These are phyloP conservation scores for Leptopilina clavipes DNA, from an alignment of 1,140 invertebrate species.

Conservation along the genomic window DNA sequence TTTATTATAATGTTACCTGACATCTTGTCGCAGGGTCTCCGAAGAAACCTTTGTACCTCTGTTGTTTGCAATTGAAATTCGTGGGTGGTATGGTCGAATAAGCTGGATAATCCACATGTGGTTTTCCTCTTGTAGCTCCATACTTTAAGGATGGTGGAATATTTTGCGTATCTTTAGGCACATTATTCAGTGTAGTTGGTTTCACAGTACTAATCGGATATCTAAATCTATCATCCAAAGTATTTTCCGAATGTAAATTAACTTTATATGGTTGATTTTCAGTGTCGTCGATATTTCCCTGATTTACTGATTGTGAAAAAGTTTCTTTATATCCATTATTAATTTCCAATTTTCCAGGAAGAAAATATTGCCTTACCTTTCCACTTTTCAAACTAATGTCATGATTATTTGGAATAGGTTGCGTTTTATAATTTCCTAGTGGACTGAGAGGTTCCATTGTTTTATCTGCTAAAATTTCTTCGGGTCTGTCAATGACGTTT, in stretches of 20 bases:
- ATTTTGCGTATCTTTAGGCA: conserved; percentile 40
- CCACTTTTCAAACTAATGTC: conserved; percentile 47
- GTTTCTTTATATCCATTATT: conserved; percentile 50
- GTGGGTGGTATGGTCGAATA: conserved; percentile 85
- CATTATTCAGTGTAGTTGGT: conserved; percentile 47
- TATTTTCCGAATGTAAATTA: conserved; percentile 59
- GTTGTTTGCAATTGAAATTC: conserved; percentile 87
- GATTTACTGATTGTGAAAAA: conserved; percentile 30
- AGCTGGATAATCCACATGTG: conserved; percentile 89
- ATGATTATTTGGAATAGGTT: conserved; percentile 36
- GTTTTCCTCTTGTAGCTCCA: conserved; percentile 83
- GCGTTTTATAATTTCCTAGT: conserved; percentile 43
- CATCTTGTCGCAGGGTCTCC: conserved; percentile 90
- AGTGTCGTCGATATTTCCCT: conserved; percentile 45
- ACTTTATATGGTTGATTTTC: conserved; percentile 59
- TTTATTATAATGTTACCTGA: conserved; percentile 77
- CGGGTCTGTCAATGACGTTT: conserved; percentile 53
- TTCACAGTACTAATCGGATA: conserved; percentile 50
- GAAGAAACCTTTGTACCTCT: conserved; percentile 93
- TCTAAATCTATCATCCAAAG: conserved; percentile 53
- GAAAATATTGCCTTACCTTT: conserved; percentile 65
- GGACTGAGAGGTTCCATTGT: not conserved
- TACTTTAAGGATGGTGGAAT: conserved; percentile 64
- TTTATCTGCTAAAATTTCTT: conserved; percentile 14
- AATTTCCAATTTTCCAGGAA: conserved; percentile 63